A percentile compares a stretch with the other conserved stretches of the same genome.
phyloP scores from a whole-genome alignment of 1,140 invertebrate species.

The Euwallacea similis region DNA sequence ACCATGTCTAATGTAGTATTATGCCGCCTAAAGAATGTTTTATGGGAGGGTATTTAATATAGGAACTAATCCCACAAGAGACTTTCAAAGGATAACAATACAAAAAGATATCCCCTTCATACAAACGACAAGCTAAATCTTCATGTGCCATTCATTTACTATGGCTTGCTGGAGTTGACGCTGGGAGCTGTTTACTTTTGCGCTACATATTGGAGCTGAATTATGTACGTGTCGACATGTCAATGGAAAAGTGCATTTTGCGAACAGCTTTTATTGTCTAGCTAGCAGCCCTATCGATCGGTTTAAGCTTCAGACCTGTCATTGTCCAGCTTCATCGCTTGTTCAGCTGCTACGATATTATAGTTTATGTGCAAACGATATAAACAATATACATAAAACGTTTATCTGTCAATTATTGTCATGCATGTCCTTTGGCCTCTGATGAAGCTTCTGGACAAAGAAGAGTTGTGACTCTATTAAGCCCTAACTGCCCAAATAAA shows the following conservation, averaged over 20 bases:
- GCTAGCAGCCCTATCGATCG: neutral
- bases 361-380: no score
- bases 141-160: conserved; percentile 13
- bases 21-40: no score
- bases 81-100: neutral
- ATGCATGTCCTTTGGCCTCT: no score
- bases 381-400: no score
- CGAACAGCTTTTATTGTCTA: conserved; percentile 3
- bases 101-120: neutral
- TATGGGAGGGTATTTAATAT: no score
- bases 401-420: no score
- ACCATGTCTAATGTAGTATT: no score
- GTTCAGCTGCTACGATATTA: no score
- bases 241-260: conserved; percentile 10
- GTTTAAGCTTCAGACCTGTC: neutral
- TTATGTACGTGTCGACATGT: conserved; percentile 11
- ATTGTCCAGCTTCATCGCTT: neutral
- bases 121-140: neutral
- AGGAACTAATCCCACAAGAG: no score
- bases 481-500: conserved; percentile 21
- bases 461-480: conserved; percentile 17
- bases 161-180: conserved; percentile 3
- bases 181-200: conserved; percentile 8
- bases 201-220: conserved; percentile 14
- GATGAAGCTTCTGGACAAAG: neutral